Conservation (phyloP, 2,888 invertebrate species). For the Encarsia formosa region DNA sequence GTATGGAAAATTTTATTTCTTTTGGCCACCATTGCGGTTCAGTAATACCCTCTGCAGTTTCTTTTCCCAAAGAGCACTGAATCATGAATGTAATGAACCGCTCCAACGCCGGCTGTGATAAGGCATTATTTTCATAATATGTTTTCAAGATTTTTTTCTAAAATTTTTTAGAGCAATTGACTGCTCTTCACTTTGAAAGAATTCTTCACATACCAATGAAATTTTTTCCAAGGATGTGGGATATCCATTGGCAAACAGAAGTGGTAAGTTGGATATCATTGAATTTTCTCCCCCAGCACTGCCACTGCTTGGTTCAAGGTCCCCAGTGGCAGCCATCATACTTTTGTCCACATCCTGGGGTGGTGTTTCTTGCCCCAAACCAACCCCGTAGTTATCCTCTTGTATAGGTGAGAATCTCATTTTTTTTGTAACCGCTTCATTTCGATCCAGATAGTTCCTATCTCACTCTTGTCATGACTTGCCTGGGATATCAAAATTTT, state of each 20-base stretch:
- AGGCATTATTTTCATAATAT: constrained; percentile 17
- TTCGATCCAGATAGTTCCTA: constrained; percentile 6
- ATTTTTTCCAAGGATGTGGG: constrained; percentile 66
- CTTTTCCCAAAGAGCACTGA: constrained; percentile 68
- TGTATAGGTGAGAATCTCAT: constrained; percentile 45
- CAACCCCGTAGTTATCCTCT: constrained; percentile 42
- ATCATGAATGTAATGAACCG: constrained; percentile 72
- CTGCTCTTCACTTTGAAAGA: constrained; percentile 9
- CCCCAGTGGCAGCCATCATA: constrained; percentile 41
- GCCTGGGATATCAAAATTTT: constrained; percentile 2
- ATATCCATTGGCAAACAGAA: constrained; percentile 68
- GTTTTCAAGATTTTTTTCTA: constrained; percentile 5
- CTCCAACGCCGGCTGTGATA: constrained; percentile 57
- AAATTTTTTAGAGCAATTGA: not conserved
- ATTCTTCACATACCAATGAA: constrained; percentile 47
- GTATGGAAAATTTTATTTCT: constrained; percentile 63
- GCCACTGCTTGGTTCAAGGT: constrained; percentile 35
- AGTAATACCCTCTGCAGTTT: constrained; percentile 54
- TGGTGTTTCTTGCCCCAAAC: constrained; percentile 39
- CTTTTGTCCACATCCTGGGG: constrained; percentile 37
- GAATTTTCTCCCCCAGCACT: constrained; percentile 41
- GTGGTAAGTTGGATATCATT: constrained; percentile 71
- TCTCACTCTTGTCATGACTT: constrained; percentile 4
- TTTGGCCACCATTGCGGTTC: constrained; percentile 71
- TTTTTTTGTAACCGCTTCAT: constrained; percentile 26